phyloP scores from a whole-genome alignment of 1,140 invertebrate species.

The Listronotus oregonensis region DNA sequence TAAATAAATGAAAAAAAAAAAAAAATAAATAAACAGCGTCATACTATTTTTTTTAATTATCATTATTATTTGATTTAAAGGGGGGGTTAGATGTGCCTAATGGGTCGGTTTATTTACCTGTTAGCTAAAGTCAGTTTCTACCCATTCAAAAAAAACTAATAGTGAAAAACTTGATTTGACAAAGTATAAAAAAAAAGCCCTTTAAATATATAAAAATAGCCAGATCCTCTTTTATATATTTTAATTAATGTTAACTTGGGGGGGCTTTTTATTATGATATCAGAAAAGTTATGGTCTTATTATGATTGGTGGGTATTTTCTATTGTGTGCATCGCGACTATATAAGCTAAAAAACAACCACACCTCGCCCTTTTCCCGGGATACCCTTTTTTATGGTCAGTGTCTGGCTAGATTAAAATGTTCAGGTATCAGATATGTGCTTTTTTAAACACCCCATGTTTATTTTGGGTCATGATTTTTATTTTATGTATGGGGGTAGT shows the following conservation, averaged over 20 bases:
- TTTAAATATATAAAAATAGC: conserved; percentile 36
- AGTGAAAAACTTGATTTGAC: conserved; percentile 30
- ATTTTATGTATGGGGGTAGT: too few relatives aligned
- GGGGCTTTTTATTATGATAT: conserved; percentile 36
- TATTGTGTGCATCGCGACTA: conserved; percentile 34
- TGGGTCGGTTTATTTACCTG: too few relatives aligned
- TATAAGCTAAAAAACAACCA: conserved; percentile 32
- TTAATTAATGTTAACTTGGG: conserved; percentile 32
- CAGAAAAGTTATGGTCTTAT: conserved; percentile 33
- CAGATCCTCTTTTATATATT: conserved; percentile 27
- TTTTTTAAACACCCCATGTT: not conserved
- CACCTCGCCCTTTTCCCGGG: conserved; percentile 29
- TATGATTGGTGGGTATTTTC: conserved; percentile 30
- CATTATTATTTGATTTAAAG: too few relatives aligned
- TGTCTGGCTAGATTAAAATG: conserved; percentile 32
- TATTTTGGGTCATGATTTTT: too few relatives aligned
- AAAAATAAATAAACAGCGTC: too few relatives aligned
- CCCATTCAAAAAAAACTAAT: conserved; percentile 14
- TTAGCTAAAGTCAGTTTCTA: conserved; percentile 2
- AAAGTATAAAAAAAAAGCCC: conserved; percentile 25
- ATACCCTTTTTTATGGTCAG: conserved; percentile 29
- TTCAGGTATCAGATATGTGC: conserved; percentile 10
- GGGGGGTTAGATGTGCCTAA: too few relatives aligned
- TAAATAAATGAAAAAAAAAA: too few relatives aligned
- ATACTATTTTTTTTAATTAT: too few relatives aligned